Base-by-base conservation (phyloP, 2,113 vertebrate genomes). In the Hystrix brachyura region DNA sequence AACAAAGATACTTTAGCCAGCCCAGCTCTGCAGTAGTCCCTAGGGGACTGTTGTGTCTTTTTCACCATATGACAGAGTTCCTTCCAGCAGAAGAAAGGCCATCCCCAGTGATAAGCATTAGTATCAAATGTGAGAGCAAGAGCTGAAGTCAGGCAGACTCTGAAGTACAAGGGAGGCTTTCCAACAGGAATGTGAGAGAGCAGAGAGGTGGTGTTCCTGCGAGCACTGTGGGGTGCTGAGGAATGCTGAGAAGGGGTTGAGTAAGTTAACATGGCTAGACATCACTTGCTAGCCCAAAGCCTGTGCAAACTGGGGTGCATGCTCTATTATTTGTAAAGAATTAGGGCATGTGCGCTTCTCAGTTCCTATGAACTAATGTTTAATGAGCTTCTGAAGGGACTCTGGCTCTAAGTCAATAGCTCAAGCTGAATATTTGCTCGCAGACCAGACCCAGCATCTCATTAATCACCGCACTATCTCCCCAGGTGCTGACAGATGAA, bases 371-470 rank as follows among this genome's bases (percentile, higher is more conserved):
- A 86, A 65, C 67, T 64, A n/a, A 21, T 11, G 21, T 38, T 62
- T 78, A 81, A 84, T 8, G 65, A 60, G 57, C 32, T 76, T 96
- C 64, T 84, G 91, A 94, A 96, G 91, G 92, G 72, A 87, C 78
- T 62, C 21, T 90, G 97, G 94, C 91, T 91, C 17, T 48, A 38
- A 72, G 78, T 83, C 84, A 53, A 76, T 67, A 51, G 87, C 85
- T 91, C 55, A n/a, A 78, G 46, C 60, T 79, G 43, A 43, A 43
- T 6, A 1, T 32, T 69, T 53, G 62, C 83, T 94, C 88, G 46
- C 82, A 11, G 78, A 81, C 32, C 14, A 67, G 69, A 80, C 12
- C 82, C 76, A 80, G 89, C 43, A 57, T 64, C 67, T 96, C 83
- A 84, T 95, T 81, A 29, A 94, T 97, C 96, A 93, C 13, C 0